phyloP scores from a whole-genome alignment of 2,797 vertebrate species.

The Siniperca obscura region DNA sequence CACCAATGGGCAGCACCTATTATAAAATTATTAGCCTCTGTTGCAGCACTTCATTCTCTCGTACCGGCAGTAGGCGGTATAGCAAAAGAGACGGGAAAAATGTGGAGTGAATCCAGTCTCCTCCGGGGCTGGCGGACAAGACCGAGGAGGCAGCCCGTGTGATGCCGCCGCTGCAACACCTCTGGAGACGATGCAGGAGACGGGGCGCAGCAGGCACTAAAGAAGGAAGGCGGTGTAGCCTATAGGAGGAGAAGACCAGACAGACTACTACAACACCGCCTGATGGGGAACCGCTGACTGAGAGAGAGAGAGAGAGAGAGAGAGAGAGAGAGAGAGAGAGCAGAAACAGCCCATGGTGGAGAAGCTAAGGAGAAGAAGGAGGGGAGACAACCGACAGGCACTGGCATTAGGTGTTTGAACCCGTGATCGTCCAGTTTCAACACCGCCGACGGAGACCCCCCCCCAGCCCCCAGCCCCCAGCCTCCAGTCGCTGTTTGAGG shows the following conservation, averaged over 20 bases:
- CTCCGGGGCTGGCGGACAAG: constrained; percentile 43
- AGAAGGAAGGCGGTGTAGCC: constrained; percentile 22
- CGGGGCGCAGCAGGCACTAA: constrained; percentile 54
- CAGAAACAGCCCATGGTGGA: constrained; percentile 33
- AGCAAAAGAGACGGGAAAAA: neutral
- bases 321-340: constrained; percentile 26
- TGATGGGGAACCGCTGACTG: constrained; percentile 54
- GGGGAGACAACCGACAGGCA: constrained; percentile 40
- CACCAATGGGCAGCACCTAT: constrained; percentile 60
- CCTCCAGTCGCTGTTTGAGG: constrained; percentile 25
- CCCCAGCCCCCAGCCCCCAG: constrained; percentile 25
- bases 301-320: constrained; percentile 20
- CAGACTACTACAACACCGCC: constrained; percentile 48
- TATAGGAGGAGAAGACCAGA: constrained; percentile 46
- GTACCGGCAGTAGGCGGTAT: constrained; percentile 49
- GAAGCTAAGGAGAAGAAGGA: constrained; percentile 40
- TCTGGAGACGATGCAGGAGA: constrained; percentile 62
- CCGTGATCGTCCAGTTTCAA: constrained; percentile 37
- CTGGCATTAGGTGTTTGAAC: constrained; percentile 56
- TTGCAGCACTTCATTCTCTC: constrained; percentile 49
- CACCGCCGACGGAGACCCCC: constrained; percentile 38
- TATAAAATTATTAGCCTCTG: constrained; percentile 49
- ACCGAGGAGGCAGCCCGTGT: constrained; percentile 28
- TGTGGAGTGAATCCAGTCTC: constrained; percentile 44
- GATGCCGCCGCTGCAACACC: constrained; percentile 55